Evolutionary conservation across 2,888 invertebrate genomes (phyloP).

Genomic region (Heliconius cydno): DNA sequence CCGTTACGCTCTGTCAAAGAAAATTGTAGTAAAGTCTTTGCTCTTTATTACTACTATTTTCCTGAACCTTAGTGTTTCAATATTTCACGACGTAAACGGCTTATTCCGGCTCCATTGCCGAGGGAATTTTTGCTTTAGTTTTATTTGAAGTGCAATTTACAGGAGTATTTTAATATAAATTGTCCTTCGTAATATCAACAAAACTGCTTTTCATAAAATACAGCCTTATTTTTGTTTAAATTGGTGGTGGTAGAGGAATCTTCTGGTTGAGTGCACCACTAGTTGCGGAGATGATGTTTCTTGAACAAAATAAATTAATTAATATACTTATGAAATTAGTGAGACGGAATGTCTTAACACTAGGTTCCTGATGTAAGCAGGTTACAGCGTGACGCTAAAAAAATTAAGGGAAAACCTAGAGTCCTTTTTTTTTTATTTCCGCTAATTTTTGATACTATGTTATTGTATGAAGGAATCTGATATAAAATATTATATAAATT

Average conservation of each 20-base stretch:
- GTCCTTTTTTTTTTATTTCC: too few species aligned
- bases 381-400: too few species aligned
- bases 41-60: conserved; percentile 8
- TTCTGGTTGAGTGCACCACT: not conserved
- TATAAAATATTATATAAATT: not conserved
- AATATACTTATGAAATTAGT: not conserved
- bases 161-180: conserved; percentile 15
- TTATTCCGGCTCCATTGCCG: conserved; percentile 24
- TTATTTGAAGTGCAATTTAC: conserved; percentile 22
- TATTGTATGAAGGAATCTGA: not conserved
- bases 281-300: not conserved
- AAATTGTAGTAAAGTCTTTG: conserved; percentile 15
- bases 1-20: not conserved
- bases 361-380: too few species aligned
- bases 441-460: not conserved
- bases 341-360: too few species aligned
- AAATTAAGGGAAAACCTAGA: too few species aligned
- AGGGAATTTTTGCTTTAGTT: conserved; percentile 15
- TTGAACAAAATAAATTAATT: not conserved
- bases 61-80: conserved; percentile 24
- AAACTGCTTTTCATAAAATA: not conserved
- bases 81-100: conserved; percentile 21
- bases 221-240: not conserved
- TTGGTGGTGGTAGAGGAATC: not conserved
- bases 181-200: conserved; percentile 10